A percentile compares a stretch with the other conserved stretches of the same genome.
Evolutionary conservation across 2,888 invertebrate genomes (phyloP).

Genomic region (Spodoptera picta): DNA sequence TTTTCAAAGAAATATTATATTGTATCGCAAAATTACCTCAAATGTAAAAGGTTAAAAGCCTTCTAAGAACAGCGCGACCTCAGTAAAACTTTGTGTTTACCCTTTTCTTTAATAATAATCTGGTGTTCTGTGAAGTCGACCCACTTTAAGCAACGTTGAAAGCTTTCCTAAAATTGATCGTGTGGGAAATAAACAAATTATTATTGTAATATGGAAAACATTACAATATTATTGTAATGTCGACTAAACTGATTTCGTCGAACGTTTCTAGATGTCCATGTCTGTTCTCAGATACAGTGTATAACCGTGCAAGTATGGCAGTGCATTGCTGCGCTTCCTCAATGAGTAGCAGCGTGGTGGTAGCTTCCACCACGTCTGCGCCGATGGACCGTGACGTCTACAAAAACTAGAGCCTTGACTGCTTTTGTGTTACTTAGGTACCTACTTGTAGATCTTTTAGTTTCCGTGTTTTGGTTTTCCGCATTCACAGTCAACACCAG

Average conservation of each 20-base stretch:
- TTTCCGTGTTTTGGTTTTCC: conserved; percentile 54
- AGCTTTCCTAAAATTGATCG: conserved; percentile 8
- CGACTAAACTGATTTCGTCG: conserved; percentile 8
- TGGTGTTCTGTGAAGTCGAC: conserved; percentile 8
- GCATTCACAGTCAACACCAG: conserved; percentile 27
- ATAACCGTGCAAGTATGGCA: too few species aligned
- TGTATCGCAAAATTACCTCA: conserved; percentile 13
- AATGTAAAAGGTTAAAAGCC: conserved; percentile 24
- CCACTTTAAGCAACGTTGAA: conserved; percentile 13
- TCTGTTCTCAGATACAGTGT: conserved; percentile 1
- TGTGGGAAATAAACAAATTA: conserved; percentile 18
- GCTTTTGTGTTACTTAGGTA: conserved; percentile 35
- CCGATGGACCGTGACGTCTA: conserved; percentile 48
- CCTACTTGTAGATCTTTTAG: conserved; percentile 31
- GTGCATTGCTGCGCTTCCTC: conserved; percentile 9
- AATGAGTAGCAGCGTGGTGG: conserved; percentile 45
- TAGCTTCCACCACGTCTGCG: conserved; percentile 29
- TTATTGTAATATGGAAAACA: background rate
- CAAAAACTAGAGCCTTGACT: conserved; percentile 56
- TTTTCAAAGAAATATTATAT: background rate
- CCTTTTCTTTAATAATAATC: conserved; percentile 21
- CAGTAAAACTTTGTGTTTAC: conserved; percentile 22
- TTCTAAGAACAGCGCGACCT: conserved; percentile 22
- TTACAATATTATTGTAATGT: too few species aligned
- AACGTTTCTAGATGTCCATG: conserved; percentile 4